Evolutionary conservation across 2,113 vertebrate genomes (phyloP).

Genomic region (Empidonax alnorum): DNA sequence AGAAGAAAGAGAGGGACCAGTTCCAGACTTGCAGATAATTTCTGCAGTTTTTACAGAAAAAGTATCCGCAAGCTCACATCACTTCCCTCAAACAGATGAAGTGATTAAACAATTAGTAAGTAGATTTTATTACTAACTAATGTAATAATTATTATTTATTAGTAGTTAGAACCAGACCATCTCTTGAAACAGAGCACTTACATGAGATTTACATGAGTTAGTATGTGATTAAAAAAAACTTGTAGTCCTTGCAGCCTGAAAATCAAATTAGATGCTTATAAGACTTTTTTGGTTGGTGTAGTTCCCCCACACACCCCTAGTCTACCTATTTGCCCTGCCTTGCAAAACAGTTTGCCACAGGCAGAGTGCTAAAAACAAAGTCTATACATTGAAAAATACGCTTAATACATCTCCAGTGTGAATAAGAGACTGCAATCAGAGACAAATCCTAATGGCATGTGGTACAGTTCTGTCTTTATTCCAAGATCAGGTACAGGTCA

Average conservation of each 20-base stretch:
- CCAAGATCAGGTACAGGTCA: neutral
- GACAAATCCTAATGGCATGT: neutral
- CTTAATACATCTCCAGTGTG: neutral
- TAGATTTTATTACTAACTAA: neutral
- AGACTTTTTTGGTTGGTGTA: neutral
- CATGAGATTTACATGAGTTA: neutral
- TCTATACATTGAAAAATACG: neutral
- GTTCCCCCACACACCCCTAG: fast-evolving
- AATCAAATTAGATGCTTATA: neutral
- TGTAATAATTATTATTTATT: neutral
- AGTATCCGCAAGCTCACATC: neutral
- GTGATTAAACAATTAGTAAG: neutral
- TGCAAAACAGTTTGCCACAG: neutral
- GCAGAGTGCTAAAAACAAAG: neutral
- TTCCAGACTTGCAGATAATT: neutral
- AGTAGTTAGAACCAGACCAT: neutral
- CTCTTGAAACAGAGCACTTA: neutral
- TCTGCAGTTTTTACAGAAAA: neutral
- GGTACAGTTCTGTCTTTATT: neutral
- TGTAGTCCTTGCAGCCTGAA: neutral
- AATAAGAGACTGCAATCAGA: neutral
- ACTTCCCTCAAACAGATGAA: neutral
- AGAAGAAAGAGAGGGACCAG: neutral
- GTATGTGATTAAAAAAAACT: neutral
- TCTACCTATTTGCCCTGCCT: neutral